A percentile compares a stretch with the other conserved stretches of the same genome.
Conservation (phyloP, 2,113 vertebrate species). For the Mesembrinibis cayennensis region DNA sequence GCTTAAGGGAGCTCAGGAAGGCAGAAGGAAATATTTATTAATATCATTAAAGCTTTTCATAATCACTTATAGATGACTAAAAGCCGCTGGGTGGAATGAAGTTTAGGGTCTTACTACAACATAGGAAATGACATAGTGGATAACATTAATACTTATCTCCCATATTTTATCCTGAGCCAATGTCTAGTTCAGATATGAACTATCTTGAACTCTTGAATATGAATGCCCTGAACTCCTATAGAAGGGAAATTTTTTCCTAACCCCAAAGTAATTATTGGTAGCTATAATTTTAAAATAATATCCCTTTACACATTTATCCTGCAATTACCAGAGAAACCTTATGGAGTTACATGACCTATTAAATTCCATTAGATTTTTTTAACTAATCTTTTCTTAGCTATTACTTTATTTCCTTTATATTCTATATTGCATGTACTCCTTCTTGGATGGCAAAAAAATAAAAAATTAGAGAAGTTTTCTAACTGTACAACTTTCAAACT, state of each 20-base stretch:
- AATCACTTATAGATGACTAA: not conserved
- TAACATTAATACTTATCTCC: not conserved
- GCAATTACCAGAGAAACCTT: not conserved
- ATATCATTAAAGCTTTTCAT: not conserved
- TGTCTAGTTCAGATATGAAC: not conserved
- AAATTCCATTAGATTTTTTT: not conserved
- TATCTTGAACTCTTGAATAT: no score
- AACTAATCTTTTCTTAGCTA: not conserved
- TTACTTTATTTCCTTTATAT: not conserved
- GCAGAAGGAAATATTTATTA: slow-evolving; percentile 16
- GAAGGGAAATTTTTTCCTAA: not conserved
- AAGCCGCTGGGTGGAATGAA: not conserved
- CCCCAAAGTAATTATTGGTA: not conserved
- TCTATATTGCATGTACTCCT: not conserved
- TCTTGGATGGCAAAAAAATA: not conserved
- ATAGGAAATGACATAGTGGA: not conserved
- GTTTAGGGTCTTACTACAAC: not conserved
- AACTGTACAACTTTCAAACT: not conserved
- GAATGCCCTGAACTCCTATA: no score
- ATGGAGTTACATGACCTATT: not conserved
- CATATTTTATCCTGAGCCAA: not conserved
- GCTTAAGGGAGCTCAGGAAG: not conserved
- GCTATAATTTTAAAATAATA: not conserved
- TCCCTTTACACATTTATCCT: not conserved
- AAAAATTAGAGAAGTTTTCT: not conserved